Conservation (phyloP, 2,113 vertebrate genomes). For the Plotosus lineatus region DNA sequence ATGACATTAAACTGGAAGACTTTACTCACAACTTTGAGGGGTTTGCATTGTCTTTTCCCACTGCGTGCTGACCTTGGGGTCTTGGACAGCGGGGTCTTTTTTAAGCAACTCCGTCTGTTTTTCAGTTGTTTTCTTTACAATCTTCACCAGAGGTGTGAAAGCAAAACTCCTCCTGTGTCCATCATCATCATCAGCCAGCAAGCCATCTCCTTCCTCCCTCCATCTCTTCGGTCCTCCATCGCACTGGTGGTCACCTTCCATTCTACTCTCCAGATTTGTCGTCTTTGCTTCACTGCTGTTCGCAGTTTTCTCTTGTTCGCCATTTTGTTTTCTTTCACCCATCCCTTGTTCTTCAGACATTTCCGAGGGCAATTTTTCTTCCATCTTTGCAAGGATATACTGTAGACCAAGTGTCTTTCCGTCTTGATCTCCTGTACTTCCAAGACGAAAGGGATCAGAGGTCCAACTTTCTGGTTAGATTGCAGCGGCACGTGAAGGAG, state of each 20-base stretch:
- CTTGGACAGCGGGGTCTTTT: no score
- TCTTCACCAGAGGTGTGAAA: conserved; percentile 65
- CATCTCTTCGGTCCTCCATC: not conserved
- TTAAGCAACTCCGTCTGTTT: not conserved
- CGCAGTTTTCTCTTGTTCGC: not conserved
- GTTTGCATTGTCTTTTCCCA: not conserved
- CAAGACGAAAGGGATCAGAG: not conserved
- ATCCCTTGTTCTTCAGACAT: not conserved
- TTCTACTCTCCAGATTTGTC: conserved; percentile 50
- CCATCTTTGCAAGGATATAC: not conserved
- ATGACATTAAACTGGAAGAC: no score
- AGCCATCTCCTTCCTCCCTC: conserved; percentile 14
- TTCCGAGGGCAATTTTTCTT: not conserved
- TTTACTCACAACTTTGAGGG: not conserved
- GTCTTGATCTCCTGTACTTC: not conserved
- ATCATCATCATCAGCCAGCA: conserved; percentile 48
- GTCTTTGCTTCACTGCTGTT: not conserved
- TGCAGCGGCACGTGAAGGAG: not conserved
- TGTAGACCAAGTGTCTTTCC: not conserved
- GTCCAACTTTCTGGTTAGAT: not conserved
- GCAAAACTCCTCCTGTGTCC: conserved; percentile 59
- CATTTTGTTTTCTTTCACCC: not conserved
- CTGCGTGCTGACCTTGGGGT: not conserved
- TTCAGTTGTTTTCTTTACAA: conserved; percentile 27
- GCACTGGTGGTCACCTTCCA: conserved; percentile 59